phyloP scores from a whole-genome alignment of 2,888 invertebrate species.

The Caenorhabditis sp. region DNA sequence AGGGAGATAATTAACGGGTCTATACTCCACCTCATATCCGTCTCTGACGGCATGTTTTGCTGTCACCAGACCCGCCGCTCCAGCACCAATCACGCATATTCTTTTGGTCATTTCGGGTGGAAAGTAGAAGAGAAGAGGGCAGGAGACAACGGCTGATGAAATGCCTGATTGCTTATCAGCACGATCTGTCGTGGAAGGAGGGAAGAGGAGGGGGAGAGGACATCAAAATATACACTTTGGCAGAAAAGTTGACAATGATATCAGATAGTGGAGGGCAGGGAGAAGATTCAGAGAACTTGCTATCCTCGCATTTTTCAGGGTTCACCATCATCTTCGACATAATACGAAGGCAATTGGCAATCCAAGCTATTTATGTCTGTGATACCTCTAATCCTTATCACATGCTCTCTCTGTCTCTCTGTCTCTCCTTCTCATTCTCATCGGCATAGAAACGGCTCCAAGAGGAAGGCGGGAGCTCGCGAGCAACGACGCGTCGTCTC shows the following conservation, averaged over 20 bases:
- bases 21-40: constrained; percentile 59
- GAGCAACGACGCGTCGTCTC: constrained; percentile 11
- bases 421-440: constrained; percentile 1
- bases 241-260: neutral
- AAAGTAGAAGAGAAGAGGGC: neutral
- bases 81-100: constrained; percentile 91
- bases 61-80: constrained; percentile 88
- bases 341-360: too few species aligned
- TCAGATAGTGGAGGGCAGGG: constrained; percentile 4
- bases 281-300: neutral
- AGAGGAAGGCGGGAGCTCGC: constrained; percentile 14
- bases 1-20: constrained; percentile 2
- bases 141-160: constrained; percentile 14
- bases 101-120: constrained; percentile 67
- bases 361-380: constrained; percentile 16
- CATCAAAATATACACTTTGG: constrained; percentile 2
- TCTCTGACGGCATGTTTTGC: constrained; percentile 66
- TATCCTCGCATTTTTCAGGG: neutral
- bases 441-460: constrained; percentile 12
- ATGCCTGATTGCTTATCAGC: constrained; percentile 22
- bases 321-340: too few species aligned
- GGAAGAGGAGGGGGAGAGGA: too few species aligned
- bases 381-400: constrained; percentile 19
- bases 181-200: constrained; percentile 17
- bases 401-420: constrained; percentile 8